Conservation (phyloP, 2,888 invertebrate species). For the Cheilosia impressa region DNA sequence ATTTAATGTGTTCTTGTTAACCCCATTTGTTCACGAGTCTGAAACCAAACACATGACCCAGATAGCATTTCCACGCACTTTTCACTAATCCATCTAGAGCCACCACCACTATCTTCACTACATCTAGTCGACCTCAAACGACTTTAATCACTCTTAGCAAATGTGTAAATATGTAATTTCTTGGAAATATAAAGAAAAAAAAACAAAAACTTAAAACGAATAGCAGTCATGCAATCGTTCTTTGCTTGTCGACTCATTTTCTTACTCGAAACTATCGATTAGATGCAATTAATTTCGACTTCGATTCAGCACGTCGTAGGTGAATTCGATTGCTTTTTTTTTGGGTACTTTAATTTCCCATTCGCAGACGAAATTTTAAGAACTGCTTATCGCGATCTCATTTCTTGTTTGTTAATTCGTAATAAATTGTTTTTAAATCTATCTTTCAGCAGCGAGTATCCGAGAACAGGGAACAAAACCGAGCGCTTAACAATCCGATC, state of each 20-base stretch:
- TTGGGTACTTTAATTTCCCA: not conserved
- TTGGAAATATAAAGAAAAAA: constrained; percentile 8
- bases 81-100: constrained; percentile 28
- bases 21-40: constrained; percentile 44
- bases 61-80: constrained; percentile 53
- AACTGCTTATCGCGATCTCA: constrained; percentile 4
- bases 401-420: constrained; percentile 24
- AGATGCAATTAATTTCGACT: constrained; percentile 67
- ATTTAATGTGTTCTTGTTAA: constrained; percentile 21
- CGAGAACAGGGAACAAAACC: constrained; percentile 11
- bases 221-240: constrained; percentile 56
- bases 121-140: constrained; percentile 13
- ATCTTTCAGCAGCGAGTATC: constrained; percentile 1
- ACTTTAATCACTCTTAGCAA: constrained; percentile 19
- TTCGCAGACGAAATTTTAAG: constrained; percentile 1
- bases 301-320: constrained; percentile 16
- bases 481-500: constrained; percentile 36
- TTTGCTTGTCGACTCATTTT: constrained; percentile 28
- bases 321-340: not conserved
- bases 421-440: constrained; percentile 7
- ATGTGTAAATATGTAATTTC: not conserved
- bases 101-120: constrained; percentile 10
- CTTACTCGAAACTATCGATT: constrained; percentile 68
- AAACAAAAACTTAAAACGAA: constrained; percentile 3
- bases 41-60: constrained; percentile 56